These are phyloP conservation scores for Chaetodon trifasciatus DNA, from an alignment of 2,797 vertebrate species.

Conservation along the genomic window DNA sequence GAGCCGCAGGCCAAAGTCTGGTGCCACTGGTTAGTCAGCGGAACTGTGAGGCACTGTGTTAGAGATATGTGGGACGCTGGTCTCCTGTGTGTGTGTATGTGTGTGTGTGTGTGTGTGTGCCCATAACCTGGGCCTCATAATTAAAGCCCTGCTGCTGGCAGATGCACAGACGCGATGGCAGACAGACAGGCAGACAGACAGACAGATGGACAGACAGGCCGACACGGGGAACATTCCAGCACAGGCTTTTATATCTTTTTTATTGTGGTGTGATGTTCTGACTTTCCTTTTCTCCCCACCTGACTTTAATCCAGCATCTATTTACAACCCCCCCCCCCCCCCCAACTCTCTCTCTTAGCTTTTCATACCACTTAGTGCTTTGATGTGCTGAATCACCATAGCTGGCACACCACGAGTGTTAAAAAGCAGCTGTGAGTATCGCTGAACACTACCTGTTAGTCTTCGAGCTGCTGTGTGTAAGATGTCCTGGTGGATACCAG, in stretches of 20 bases:
- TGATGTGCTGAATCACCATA: constrained; percentile 71
- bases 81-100: constrained; percentile 52
- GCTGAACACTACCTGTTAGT: constrained; percentile 20
- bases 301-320: constrained; percentile 60
- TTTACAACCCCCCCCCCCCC: constrained; percentile 13
- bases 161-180: constrained; percentile 76
- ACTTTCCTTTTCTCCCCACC: constrained; percentile 43
- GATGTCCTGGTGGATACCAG: background rate
- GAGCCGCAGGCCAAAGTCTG: constrained; percentile 87
- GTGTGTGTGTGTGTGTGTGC: constrained; percentile 23
- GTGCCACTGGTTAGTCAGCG: constrained; percentile 87
- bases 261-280: constrained; percentile 45
- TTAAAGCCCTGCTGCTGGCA: constrained; percentile 83
- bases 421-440: constrained; percentile 60
- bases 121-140: constrained; percentile 81
- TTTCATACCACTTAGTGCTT: constrained; percentile 50
- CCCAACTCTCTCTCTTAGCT: constrained; percentile 11
- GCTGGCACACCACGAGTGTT: constrained; percentile 44
- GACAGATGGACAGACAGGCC: constrained; percentile 72
- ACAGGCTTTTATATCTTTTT: constrained; percentile 64
- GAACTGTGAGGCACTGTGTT: constrained; percentile 80
- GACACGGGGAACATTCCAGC: constrained; percentile 79
- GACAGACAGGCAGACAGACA: constrained; percentile 72
- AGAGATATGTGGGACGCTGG: constrained; percentile 75
- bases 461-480: constrained; percentile 5